Percentiles rank a stretch among this genome's conserved stretches.
Conservation (phyloP, 2,888 invertebrate species). For the Melinopterus prodromus region DNA sequence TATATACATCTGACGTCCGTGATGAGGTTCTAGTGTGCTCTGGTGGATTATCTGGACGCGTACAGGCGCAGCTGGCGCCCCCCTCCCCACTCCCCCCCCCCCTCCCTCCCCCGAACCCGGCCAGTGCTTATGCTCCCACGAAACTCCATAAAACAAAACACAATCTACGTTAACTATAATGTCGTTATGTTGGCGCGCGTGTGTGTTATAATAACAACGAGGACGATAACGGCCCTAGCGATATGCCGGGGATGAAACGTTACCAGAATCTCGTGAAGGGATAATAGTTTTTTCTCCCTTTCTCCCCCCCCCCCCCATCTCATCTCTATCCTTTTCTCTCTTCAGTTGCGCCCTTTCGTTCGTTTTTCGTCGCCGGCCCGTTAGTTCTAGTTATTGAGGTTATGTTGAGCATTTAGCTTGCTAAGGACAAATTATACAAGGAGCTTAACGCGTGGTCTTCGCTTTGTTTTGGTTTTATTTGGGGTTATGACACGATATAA, state of each 20-base stretch:
- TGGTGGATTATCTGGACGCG: background rate
- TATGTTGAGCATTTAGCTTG: background rate
- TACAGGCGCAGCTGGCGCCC: background rate
- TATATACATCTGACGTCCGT: background rate
- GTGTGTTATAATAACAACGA: constrained; percentile 15
- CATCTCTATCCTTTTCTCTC: background rate
- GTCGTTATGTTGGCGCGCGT: constrained; percentile 7
- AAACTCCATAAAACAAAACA: constrained; percentile 15
- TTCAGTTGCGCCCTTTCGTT: background rate
- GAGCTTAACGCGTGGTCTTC: background rate
- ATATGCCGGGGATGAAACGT: background rate
- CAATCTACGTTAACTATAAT: constrained; percentile 8
- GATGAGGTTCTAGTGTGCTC: background rate
- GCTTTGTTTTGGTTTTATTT: background rate
- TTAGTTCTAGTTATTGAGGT: background rate
- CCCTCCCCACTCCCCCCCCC: background rate
- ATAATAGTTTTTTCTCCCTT: constrained; percentile 24
- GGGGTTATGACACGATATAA: background rate
- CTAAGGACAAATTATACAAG: background rate
- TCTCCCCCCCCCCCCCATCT: background rate
- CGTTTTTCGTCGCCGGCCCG: background rate
- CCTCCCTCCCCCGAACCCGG: background rate
- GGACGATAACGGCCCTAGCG: background rate
- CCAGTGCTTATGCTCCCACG: background rate
- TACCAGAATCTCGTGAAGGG: background rate